Conservation (phyloP, 2,113 vertebrate genomes). For the Hydropotes inermis region DNA sequence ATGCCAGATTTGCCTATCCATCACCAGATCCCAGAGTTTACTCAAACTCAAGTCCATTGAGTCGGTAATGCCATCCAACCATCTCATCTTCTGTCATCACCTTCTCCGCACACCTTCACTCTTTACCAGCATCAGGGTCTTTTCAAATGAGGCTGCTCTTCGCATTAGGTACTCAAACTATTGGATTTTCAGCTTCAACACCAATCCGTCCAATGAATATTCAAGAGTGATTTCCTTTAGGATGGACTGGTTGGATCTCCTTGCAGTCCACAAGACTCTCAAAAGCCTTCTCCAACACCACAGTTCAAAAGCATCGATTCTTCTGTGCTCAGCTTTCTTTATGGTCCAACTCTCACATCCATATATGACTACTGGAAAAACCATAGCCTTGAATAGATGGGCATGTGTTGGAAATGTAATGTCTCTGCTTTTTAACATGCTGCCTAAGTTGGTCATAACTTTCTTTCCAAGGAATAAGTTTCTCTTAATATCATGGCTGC, state of each 20-base stretch:
- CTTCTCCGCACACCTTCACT: background rate
- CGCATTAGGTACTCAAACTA: background rate
- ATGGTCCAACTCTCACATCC: background rate
- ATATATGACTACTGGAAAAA: background rate
- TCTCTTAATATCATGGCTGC: background rate
- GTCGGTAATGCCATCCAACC: background rate
- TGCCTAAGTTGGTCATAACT: background rate
- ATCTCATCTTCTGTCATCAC: background rate
- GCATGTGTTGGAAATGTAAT: background rate
- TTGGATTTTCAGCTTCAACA: background rate
- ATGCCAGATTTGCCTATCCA: accelerated
- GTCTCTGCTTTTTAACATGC: background rate
- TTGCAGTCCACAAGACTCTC: background rate
- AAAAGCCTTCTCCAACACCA: background rate
- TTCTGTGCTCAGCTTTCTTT: background rate
- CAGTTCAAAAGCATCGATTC: background rate
- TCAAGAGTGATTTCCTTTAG: background rate
- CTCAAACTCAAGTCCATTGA: background rate
- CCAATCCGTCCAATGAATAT: background rate
- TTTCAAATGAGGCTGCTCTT: background rate
- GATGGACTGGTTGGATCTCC: background rate
- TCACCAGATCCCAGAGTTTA: background rate
- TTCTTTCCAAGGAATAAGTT: background rate
- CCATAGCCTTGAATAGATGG: background rate
- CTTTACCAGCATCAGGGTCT: background rate